Base-by-base conservation (phyloP, 1,140 invertebrate species). In the Cydia fagiglandana region DNA sequence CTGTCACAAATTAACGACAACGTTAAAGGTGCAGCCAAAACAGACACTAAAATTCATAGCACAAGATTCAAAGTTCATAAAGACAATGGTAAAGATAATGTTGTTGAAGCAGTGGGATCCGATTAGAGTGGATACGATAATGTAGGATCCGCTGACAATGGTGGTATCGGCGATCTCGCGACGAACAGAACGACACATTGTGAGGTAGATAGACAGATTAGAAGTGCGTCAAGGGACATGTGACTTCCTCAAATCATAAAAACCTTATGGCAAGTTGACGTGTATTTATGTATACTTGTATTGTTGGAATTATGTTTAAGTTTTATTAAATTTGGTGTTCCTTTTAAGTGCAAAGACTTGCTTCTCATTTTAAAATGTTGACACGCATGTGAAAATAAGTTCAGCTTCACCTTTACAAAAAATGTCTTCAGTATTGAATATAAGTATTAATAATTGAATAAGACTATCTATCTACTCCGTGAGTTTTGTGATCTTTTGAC, bases 41-140 rank as follows among this genome's bases (percentile, higher is more conserved):
- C 17, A 34, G 38, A 0, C 34, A 38, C 2, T 73, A 73, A 61
- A 73, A 20, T 73, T 1, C 10, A 13, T n/a, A 45, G 9, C 13
- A 17, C 75, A 13, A 15, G 2, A 3, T 64, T 80, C 82, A 74
- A 76, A 61, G 66, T 79, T 24, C 77, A 74, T 64, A 74, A 79
- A 3, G 68, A 15, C 64, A 38, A 10, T 41, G 10, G 2, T 28
- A n/a, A 61, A 66, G 2, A 2, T 70, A 76, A 68, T 30, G 70
- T 80, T 76, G 76, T 76, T 74, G 78, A 76, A 78, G 82, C 80
- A 76, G 76, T 78, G 77, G 85, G 86, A 89, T 88, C 88, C 88
- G 88, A 89, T 89, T 88, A 88, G 84, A 86, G 80, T 80, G 81
- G 83, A 86, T 84, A 83, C 83, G 88, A 89, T 89, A 89, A 87